These are phyloP conservation scores for Stenotaenia linearis DNA, from an alignment of 2,888 invertebrate genomes.

Conservation along the genomic window DNA sequence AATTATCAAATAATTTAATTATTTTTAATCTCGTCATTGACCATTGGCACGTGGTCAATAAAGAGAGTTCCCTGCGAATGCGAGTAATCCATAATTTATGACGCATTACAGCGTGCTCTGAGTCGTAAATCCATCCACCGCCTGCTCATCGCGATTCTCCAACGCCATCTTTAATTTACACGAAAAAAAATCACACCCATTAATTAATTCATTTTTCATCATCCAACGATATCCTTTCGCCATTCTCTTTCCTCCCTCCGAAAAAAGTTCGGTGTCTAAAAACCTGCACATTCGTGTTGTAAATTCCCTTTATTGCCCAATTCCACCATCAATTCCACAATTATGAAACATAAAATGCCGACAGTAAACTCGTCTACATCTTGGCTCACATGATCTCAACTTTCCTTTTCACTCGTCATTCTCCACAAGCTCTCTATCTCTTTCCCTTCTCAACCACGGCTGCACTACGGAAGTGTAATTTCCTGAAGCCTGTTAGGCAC, in stretches of 20 bases:
- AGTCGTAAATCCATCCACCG: background rate
- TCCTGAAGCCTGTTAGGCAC: slow-evolving; percentile 26
- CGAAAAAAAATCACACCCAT: background rate
- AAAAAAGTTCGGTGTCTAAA: background rate
- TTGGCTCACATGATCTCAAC: slow-evolving; percentile 17
- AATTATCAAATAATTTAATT: background rate
- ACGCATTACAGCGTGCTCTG: background rate
- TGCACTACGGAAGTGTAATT: slow-evolving; percentile 20
- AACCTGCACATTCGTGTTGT: background rate
- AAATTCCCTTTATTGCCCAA: slow-evolving; percentile 10
- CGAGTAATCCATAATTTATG: background rate
- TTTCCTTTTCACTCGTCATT: slow-evolving; percentile 21
- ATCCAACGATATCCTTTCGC: background rate
- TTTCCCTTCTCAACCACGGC: slow-evolving; percentile 10
- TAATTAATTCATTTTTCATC: background rate
- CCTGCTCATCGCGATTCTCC: background rate
- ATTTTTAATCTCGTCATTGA: slow-evolving; percentile 10
- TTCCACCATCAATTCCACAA: slow-evolving; percentile 20
- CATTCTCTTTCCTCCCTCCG: background rate
- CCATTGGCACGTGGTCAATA: slow-evolving; percentile 6
- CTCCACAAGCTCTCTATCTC: slow-evolving; percentile 18
- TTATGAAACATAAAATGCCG: slow-evolving; percentile 19
- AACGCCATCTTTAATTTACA: background rate
- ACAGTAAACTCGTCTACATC: slow-evolving; percentile 16
- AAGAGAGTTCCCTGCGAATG: background rate